Conservation (phyloP, 2,888 invertebrate species). For the Campoplex capitator region DNA sequence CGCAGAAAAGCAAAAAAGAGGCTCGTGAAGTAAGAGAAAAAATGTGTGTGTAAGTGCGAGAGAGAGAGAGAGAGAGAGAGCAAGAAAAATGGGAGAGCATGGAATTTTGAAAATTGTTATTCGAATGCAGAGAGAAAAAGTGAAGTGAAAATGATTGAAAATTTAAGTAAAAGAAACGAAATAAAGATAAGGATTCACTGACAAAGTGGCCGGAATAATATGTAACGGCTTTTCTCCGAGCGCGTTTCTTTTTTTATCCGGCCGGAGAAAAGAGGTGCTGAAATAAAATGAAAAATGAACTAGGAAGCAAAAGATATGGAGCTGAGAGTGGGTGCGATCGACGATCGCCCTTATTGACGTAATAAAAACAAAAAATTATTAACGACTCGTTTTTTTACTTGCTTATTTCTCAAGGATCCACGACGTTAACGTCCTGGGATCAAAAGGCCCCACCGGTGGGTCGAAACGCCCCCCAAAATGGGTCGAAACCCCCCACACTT, state of each 20-base stretch:
- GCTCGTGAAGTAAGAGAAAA: constrained; percentile 21
- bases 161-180: background rate
- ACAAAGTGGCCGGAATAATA: constrained; percentile 37
- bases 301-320: constrained; percentile 34
- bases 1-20: constrained; percentile 39
- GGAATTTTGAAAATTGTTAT: constrained; percentile 56
- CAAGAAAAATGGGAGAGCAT: constrained; percentile 32
- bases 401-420: constrained; percentile 25
- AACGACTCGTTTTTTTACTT: constrained; percentile 25
- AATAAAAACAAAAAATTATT: constrained; percentile 65
- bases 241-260: constrained; percentile 3
- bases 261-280: constrained; percentile 39
- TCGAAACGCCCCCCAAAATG: too few species aligned
- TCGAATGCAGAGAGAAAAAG: constrained; percentile 37
- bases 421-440: too few species aligned
- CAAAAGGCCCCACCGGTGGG: too few species aligned
- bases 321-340: constrained; percentile 50
- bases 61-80: constrained; percentile 27
- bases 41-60: constrained; percentile 19
- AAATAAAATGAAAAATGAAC: constrained; percentile 5
- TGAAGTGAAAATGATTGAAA: constrained; percentile 28
- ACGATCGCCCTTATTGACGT: constrained; percentile 65
- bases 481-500: too few species aligned
- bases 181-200: constrained; percentile 7
- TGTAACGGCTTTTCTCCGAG: constrained; percentile 56